Percentiles rank a stretch among this genome's conserved stretches.
These are phyloP conservation scores for Sympetrum striolatum DNA, from an alignment of 2,888 invertebrate genomes.

Conservation along the genomic window DNA sequence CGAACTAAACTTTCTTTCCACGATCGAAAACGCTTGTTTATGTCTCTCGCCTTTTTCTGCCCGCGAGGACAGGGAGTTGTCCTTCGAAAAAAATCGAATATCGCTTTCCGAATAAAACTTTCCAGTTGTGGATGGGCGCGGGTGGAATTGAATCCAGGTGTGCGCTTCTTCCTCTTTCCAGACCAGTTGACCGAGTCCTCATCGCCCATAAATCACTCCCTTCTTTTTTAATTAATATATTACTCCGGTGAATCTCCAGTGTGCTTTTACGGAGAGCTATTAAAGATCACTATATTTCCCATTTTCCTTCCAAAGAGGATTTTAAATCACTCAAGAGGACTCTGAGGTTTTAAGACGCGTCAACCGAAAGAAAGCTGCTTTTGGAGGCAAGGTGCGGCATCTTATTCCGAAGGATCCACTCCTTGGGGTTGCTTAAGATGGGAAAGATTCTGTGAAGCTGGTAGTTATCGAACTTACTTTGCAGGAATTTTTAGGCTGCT, in stretches of 20 bases:
- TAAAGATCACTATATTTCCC: background rate
- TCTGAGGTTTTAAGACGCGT: too few relatives aligned
- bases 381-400: too few relatives aligned
- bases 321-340: too few relatives aligned
- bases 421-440: too few relatives aligned
- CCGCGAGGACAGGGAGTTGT: background rate
- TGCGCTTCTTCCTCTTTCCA: background rate
- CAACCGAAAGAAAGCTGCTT: too few relatives aligned
- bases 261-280: background rate
- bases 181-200: background rate
- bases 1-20: background rate
- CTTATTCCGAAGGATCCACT: too few relatives aligned
- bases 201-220: background rate
- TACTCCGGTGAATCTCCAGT: background rate
- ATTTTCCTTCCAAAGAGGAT: too few relatives aligned
- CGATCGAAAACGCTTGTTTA: background rate
- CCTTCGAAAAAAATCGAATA: background rate
- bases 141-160: background rate
- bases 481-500: too few relatives aligned
- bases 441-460: too few relatives aligned
- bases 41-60: background rate
- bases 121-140: background rate
- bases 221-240: background rate
- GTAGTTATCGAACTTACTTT: too few relatives aligned
- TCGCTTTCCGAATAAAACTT: background rate